Evolutionary conservation across 2,797 vertebrate genomes (phyloP), one percentile per base, ranked within the genome.

Genomic region (Rhincodon typus): DNA sequence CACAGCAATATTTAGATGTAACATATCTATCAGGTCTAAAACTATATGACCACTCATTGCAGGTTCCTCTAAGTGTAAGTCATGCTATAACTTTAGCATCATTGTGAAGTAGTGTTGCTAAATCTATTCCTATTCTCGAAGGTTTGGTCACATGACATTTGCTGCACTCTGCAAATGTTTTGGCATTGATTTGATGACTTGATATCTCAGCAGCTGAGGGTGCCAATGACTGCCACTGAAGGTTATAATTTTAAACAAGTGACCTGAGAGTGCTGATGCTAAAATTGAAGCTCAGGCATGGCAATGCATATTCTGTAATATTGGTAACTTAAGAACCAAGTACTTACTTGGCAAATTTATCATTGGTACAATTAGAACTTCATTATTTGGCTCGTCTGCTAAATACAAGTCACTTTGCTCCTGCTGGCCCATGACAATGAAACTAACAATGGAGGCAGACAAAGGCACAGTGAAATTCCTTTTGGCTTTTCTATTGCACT

Each of bases 91-190:
- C 86, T 57, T 50, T 30, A 50, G 50, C 10, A 27, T 84, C 38
- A 84, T 84, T 46, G 38, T 42, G 38, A 42, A 84, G 79, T 84
- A 84, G 79, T 6, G 4, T 84, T 84, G 79, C 79, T 38, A 84
- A 46, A 21, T 84, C 12, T 88, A 30, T 53, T 88, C 50, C 27
- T 88, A 88, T 88, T 88, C 86, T 13, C 12, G 46, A 42, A 57
- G 86, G 50, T 57, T 88, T 57, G 19, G 27, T 57, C 50, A 57
- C n/a, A 84, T 53, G 27, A 57, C 86, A 53, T 88, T 88, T 42
- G n/a, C 79, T 57, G 86, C 42, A 34, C 27, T 88, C 86, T 88
- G 46, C 86, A 88, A 57, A 88, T 88, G 50, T 88, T 88, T 53
- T 57, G 50, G 50, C 50, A 30, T 57, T 88, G 53, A 88, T 21